A percentile compares a stretch with the other conserved stretches of the same genome.
Evolutionary conservation across 2,797 vertebrate genomes (phyloP).

Genomic region (Coranthus polyacanthus): DNA sequence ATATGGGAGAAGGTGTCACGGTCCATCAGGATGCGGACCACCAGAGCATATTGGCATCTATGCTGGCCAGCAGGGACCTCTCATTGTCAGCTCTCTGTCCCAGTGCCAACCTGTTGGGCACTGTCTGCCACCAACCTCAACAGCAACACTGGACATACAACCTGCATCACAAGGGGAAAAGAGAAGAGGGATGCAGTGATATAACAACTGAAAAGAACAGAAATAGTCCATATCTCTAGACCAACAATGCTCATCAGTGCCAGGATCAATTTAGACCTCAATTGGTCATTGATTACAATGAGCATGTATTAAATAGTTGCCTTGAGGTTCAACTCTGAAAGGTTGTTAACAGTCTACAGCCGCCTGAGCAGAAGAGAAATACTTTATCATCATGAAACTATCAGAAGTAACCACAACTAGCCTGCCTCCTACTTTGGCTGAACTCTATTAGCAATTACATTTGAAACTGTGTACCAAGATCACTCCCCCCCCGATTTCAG

Average conservation of each 20-base stretch:
- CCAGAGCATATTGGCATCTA: slow-evolving; percentile 81
- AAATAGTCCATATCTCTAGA: slow-evolving; percentile 17
- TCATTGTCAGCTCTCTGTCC: slow-evolving; percentile 71
- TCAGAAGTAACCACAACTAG: slow-evolving; percentile 33
- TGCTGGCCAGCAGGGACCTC: slow-evolving; percentile 72
- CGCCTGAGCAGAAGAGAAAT: slow-evolving; percentile 13
- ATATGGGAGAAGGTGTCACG: slow-evolving; percentile 93
- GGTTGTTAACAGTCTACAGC: neutral
- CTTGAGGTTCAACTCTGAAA: slow-evolving; percentile 24
- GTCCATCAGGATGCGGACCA: slow-evolving; percentile 88
- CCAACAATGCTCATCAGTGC: neutral
- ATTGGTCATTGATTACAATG: slow-evolving; percentile 42
- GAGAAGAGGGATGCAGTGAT: slow-evolving; percentile 4
- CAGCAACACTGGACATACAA: slow-evolving; percentile 58
- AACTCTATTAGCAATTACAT: slow-evolving; percentile 67
- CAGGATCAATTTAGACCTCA: slow-evolving; percentile 20
- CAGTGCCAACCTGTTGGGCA: slow-evolving; percentile 59
- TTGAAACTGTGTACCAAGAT: slow-evolving; percentile 46
- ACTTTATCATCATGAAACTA: slow-evolving; percentile 13
- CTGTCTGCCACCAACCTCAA: slow-evolving; percentile 39
- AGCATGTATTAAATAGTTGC: slow-evolving; percentile 23
- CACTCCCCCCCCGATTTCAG: slow-evolving; percentile 40
- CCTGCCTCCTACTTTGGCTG: slow-evolving; percentile 42
- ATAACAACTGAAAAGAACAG: slow-evolving; percentile 2
- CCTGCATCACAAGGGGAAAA: slow-evolving; percentile 50